Conservation (phyloP, 2,113 vertebrate species). For the Thermophis baileyi region DNA sequence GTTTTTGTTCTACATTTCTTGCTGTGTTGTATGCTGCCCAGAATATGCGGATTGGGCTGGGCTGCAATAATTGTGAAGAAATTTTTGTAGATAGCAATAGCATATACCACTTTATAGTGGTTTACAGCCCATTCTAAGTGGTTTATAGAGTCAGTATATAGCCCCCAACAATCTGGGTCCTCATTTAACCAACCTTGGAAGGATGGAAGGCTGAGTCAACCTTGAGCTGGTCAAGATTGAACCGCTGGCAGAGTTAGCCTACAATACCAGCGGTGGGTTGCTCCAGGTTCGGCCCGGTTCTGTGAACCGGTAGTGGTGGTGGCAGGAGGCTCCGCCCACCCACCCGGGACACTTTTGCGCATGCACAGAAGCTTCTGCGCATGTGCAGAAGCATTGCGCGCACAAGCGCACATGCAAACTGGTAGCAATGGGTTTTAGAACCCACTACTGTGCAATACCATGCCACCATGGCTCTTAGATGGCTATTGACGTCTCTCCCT, state of each 20-base stretch:
- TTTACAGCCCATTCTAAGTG: not conserved
- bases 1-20: not conserved
- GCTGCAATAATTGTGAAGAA: not conserved
- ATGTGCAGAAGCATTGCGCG: no score
- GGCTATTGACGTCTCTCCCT: not conserved
- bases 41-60: not conserved
- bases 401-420: no score
- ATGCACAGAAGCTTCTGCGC: no score
- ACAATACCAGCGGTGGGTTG: no score
- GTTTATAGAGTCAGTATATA: not conserved
- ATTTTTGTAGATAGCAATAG: not conserved
- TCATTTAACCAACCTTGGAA: not conserved
- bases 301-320: no score
- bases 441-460: no score
- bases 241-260: not conserved
- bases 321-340: no score
- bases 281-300: no score
- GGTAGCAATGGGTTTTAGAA: no score
- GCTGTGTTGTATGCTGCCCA: not conserved
- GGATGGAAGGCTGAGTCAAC: not conserved
- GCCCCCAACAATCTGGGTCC: not conserved
- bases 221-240: not conserved
- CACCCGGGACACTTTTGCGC: no score
- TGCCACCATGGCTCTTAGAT: not conserved
- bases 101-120: not conserved